Percentiles rank a stretch among this genome's conserved stretches.
phyloP scores from a whole-genome alignment of 1,140 invertebrate species.

The Dinoponera quadriceps region DNA sequence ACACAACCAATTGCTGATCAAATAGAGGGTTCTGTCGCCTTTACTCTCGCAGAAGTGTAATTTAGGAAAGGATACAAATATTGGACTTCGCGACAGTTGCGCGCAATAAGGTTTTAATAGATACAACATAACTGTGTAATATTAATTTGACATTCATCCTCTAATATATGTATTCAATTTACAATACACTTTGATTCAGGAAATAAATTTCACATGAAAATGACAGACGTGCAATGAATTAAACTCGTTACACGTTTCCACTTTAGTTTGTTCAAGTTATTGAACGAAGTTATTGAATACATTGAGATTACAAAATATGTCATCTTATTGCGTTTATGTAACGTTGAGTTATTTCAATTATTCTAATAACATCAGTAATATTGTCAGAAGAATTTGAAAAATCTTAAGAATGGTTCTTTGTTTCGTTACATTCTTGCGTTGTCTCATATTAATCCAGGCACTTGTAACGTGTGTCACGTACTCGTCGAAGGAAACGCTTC shows the following conservation, averaged over 20 bases:
- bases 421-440: constrained; percentile 41
- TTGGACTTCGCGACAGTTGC: neutral
- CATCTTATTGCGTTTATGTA: neutral
- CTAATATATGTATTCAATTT: neutral
- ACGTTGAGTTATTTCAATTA: too few relatives aligned
- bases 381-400: constrained; percentile 7
- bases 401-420: neutral
- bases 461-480: constrained; percentile 68
- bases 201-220: neutral
- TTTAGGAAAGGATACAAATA: constrained; percentile 4
- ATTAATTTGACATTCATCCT: constrained; percentile 9
- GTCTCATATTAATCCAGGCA: constrained; percentile 51
- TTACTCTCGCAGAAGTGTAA: constrained; percentile 1
- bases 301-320: neutral
- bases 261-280: neutral
- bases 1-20: neutral
- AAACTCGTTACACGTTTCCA: too few relatives aligned
- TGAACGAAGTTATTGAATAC: neutral
- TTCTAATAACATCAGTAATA: too few relatives aligned
- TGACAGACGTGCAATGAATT: neutral
- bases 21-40: neutral
- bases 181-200: neutral
- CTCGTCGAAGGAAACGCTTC: constrained; percentile 60
- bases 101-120: neutral
- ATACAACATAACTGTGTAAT: neutral